phyloP scores from a whole-genome alignment of 2,797 vertebrate species.

The Capromys pilorides region DNA sequence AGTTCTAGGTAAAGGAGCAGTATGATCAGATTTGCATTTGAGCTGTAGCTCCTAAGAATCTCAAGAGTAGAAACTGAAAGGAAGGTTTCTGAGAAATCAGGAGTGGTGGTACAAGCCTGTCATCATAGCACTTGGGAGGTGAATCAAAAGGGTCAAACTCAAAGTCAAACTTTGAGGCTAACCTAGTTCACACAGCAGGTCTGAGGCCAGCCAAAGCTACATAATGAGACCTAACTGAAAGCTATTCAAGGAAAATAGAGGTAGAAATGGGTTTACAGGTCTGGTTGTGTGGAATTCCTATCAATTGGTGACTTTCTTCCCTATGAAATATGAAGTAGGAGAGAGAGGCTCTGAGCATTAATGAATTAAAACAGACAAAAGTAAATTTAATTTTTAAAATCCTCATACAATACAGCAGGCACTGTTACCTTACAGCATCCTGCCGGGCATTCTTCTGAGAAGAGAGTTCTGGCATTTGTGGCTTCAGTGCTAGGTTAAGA shows the following conservation, averaged over 20 bases:
- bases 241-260: neutral
- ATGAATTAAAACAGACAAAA: neutral
- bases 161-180: neutral
- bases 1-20: neutral
- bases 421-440: slow-evolving; percentile 15
- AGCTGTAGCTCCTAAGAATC: neutral
- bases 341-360: neutral
- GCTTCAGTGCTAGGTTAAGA: slow-evolving; percentile 56
- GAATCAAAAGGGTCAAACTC: neutral
- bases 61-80: neutral
- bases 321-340: neutral
- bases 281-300: neutral
- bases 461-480: slow-evolving; percentile 1
- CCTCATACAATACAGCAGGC: neutral
- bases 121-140: neutral
- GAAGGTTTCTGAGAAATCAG: neutral
- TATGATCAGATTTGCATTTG: neutral
- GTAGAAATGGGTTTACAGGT: neutral
- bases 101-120: neutral
- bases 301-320: neutral
- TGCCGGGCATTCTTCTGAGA: slow-evolving; percentile 4
- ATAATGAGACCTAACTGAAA: neutral
- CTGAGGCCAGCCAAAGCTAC: neutral
- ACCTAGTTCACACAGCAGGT: neutral
- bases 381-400: slow-evolving; percentile 47